Base-by-base conservation (phyloP, 37 sponge, comb jelly and placozoan species). In the Spongilla lacustris region DNA sequence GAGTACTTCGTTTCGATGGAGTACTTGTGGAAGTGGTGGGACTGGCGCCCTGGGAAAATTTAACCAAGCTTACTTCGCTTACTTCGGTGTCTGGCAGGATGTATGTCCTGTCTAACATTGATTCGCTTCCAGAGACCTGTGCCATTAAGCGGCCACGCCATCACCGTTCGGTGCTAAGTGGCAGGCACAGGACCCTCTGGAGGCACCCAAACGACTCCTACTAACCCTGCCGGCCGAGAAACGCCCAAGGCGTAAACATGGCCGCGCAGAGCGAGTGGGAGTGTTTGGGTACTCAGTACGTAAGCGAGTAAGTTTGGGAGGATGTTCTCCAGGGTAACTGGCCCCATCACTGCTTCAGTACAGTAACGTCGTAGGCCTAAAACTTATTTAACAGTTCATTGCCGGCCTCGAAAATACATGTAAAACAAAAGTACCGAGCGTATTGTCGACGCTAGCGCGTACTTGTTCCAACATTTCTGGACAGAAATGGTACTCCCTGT, bases 21-120 rank as follows among this genome's bases (percentile, higher is more conserved):
- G 71, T 82, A 71, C 71, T 36, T 82, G 25, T 48, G 41, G 71
- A 48, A 82, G 71, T 71, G 71, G n/a, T 72, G 25, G 32, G 71
- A 58, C 58, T 58, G 58, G 58, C 58, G 30, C 58, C 26, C 75
- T 69, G 34, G 36, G 46, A 49, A 28, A 41, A 28, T 58, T 58
- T 58, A 58, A 58, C 58, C 58, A 17, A 58, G 92, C 92, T 92
- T 92, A 92, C 92, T 92, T 88, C 92, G 92, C 89, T 92, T 88
- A 36, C 85, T 85, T 85, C 85, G 83, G 48, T 77, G 78, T 50
- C 69, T 32, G 78, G 74, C 48, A 34, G 68, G 75, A 35, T 68
- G 32, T 66, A 35, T 50, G 23, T 28, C 30, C 66, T 58, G 79
- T 72, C 48, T n/a, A 38, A 50, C 78, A 48, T 81, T 69, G 27